These are phyloP conservation scores for Protomyctophum bolini DNA, from an alignment of 2,113 vertebrate genomes.

Conservation along the genomic window DNA sequence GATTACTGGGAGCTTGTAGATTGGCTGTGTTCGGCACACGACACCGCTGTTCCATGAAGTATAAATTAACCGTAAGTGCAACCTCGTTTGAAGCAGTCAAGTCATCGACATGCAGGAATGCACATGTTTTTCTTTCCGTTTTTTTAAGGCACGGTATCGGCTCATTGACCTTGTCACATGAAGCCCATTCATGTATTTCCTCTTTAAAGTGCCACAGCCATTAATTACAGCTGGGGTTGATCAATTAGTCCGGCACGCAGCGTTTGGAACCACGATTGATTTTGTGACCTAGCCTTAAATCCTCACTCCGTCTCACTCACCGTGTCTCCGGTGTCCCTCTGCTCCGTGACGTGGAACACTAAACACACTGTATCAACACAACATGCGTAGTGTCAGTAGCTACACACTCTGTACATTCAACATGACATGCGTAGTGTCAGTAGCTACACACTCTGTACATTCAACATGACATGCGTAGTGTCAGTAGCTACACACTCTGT, in stretches of 20 bases:
- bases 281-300: slow-evolving; percentile 26
- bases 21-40: too few species aligned
- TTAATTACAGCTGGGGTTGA: slow-evolving; percentile 48
- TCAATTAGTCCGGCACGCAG: slow-evolving; percentile 48
- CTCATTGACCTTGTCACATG: slow-evolving; percentile 20
- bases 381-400: too few species aligned
- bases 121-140: neutral
- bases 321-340: slow-evolving; percentile 18
- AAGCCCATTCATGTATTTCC: slow-evolving; percentile 22
- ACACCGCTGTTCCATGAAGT: too few species aligned
- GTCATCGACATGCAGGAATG: too few species aligned
- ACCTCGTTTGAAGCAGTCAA: too few species aligned
- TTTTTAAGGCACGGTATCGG: neutral
- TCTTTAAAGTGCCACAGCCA: slow-evolving; percentile 23
- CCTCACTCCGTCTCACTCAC: slow-evolving; percentile 31
- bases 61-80: too few species aligned
- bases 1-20: too few species aligned
- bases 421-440: too few species aligned
- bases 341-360: slow-evolving; percentile 27
- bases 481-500: too few species aligned
- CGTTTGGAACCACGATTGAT: slow-evolving; percentile 48
- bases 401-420: too few species aligned
- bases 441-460: too few species aligned
- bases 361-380: neutral
- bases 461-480: too few species aligned